Conservation (phyloP, 2,113 vertebrate species). For the Carollia perspicillata region DNA sequence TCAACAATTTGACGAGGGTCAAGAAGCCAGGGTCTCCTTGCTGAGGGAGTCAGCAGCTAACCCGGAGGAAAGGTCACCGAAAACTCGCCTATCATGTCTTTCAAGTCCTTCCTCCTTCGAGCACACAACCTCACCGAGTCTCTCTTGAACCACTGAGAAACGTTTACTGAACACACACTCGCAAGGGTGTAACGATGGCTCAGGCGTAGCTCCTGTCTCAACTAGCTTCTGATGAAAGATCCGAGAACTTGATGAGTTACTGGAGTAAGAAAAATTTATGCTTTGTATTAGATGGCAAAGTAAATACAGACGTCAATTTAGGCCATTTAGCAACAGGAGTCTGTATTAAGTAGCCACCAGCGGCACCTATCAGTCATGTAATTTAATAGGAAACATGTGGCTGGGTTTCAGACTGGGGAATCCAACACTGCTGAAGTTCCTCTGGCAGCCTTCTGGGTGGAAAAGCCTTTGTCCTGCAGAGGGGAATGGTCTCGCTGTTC, state of each 20-base stretch:
- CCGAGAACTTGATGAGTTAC: not conserved
- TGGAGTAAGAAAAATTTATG: not conserved
- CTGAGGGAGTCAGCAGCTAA: conserved; percentile 5
- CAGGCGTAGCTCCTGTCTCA: not conserved
- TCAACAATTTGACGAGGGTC: not conserved
- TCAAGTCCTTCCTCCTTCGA: not conserved
- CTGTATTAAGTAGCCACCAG: not conserved
- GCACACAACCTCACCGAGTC: not conserved
- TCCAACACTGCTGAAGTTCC: not conserved
- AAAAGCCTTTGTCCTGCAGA: not conserved
- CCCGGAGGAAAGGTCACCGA: not conserved
- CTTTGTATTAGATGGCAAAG: not conserved
- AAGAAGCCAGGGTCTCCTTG: not conserved
- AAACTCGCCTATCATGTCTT: not conserved
- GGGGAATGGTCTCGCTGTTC: not conserved
- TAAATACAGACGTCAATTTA: not conserved
- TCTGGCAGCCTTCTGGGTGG: not conserved
- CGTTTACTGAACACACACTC: not conserved
- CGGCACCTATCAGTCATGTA: not conserved
- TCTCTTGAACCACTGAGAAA: not conserved
- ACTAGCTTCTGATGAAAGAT: not conserved
- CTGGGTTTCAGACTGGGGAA: not conserved
- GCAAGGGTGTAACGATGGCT: not conserved
- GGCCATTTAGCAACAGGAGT: not conserved
- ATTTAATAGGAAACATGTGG: not conserved